phyloP scores from a whole-genome alignment of 2,797 vertebrate genomes.

The Falco peregrinus region DNA sequence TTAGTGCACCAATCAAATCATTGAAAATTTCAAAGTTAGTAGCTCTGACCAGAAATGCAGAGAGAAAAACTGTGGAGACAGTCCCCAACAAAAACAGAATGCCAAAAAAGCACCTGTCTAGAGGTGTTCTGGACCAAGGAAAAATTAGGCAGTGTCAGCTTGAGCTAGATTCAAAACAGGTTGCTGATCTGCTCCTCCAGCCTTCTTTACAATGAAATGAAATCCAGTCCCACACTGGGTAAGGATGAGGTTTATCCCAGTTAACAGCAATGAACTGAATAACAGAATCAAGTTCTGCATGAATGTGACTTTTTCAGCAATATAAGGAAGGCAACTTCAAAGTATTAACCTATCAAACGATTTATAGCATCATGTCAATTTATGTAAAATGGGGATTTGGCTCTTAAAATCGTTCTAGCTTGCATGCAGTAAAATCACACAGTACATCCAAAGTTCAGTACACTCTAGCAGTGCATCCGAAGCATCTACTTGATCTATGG shows the following conservation, averaged over 20 bases:
- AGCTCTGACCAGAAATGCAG: not conserved
- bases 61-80: not conserved
- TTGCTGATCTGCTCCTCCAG: not conserved
- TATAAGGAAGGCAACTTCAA: not conserved
- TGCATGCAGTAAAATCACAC: not conserved
- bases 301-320: not conserved
- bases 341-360: not conserved
- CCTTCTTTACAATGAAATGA: not conserved
- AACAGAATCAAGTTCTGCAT: not conserved
- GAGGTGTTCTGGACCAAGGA: not conserved
- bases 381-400: not conserved
- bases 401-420: constrained; percentile 11
- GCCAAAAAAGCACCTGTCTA: not conserved
- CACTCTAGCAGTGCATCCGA: not conserved
- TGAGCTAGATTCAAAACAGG: not conserved
- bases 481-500: not conserved
- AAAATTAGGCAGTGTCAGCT: not conserved
- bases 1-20: not conserved
- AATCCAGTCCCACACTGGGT: not conserved
- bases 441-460: not conserved
- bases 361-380: constrained; percentile 8
- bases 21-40: not conserved
- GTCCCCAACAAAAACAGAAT: not conserved
- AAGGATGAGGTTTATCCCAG: not conserved
- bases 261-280: not conserved